These are phyloP conservation scores for Eufriesea mexicana DNA, from an alignment of 1,140 invertebrate species.

Conservation along the genomic window DNA sequence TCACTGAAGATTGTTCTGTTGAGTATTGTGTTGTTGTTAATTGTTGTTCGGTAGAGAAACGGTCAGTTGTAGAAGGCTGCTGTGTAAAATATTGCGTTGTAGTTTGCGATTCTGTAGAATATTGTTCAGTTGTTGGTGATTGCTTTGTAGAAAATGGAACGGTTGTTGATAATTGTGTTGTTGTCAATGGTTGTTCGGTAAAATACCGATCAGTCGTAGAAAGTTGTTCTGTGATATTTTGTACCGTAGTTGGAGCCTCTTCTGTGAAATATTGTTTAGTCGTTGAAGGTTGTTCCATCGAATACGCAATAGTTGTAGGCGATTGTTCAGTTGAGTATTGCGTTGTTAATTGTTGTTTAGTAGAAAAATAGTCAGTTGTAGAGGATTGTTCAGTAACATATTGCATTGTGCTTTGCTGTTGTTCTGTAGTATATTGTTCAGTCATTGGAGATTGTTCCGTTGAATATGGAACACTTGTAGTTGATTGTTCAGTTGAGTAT, in stretches of 20 bases:
- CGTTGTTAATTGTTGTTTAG: not conserved
- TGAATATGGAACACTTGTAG: not conserved
- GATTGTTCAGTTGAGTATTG: not conserved
- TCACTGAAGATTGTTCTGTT: not conserved
- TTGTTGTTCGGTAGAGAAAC: slow-evolving; percentile 33
- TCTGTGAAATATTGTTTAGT: slow-evolving; percentile 1
- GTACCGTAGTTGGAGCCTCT: not conserved
- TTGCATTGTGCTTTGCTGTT: not conserved
- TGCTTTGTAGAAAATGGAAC: not conserved
- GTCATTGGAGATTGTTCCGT: slow-evolving; percentile 2
- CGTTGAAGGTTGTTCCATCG: not conserved
- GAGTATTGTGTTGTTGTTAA: not conserved
- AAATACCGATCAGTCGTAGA: not conserved
- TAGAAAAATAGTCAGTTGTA: not conserved
- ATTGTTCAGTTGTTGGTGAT: not conserved
- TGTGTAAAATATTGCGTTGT: slow-evolving; percentile 10
- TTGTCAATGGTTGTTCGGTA: slow-evolving; percentile 7
- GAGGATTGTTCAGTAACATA: slow-evolving; percentile 1
- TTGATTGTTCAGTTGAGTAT: not conserved
- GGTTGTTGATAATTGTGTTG: slow-evolving; percentile 4
- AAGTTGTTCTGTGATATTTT: slow-evolving; percentile 25
- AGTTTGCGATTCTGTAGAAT: not conserved
- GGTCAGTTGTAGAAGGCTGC: slow-evolving; percentile 10
- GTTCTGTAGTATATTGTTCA: not conserved
- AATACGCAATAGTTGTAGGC: not conserved